These are phyloP conservation scores for Siniperca chuatsi DNA, from an alignment of 2,113 vertebrate species.

Conservation along the genomic window DNA sequence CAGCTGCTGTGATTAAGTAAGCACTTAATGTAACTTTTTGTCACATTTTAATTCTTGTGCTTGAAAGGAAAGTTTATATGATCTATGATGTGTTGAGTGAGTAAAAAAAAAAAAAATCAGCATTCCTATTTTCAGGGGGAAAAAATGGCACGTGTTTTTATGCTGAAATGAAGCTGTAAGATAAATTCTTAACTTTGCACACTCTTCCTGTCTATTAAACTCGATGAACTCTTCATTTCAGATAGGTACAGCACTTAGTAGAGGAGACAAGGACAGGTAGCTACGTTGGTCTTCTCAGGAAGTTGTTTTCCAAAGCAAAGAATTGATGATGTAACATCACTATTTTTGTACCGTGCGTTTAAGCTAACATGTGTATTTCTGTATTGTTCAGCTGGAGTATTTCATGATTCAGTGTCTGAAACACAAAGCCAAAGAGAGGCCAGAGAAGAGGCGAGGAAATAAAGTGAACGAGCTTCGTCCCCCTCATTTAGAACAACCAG, in stretches of 20 bases:
- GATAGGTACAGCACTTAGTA: not conserved
- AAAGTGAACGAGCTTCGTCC: conserved; percentile 88
- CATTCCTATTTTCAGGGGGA: not conserved
- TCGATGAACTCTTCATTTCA: not conserved
- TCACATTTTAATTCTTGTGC: no score
- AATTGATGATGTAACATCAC: conserved; percentile 32
- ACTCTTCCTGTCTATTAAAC: not conserved
- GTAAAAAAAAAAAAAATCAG: no score
- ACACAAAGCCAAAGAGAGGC: conserved; percentile 93
- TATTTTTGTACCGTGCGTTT: conserved; percentile 39
- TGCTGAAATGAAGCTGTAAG: not conserved
- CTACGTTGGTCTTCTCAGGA: not conserved
- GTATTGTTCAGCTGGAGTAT: conserved; percentile 92
- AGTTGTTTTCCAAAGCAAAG: conserved; percentile 29
- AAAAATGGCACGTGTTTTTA: not conserved
- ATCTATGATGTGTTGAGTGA: not conserved
- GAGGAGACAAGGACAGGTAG: conserved; percentile 15
- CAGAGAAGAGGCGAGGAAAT: conserved; percentile 90
- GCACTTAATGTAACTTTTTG: not conserved
- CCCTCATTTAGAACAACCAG: conserved; percentile 95
- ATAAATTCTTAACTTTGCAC: not conserved
- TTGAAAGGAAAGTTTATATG: no score
- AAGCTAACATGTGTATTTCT: conserved; percentile 53
- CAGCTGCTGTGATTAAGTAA: not conserved
- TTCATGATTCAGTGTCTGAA: conserved; percentile 98